Evolutionary conservation across 2,888 invertebrate species (phyloP), one percentile per base, ranked within the genome.

Genomic region (Acrobasis repandana): DNA sequence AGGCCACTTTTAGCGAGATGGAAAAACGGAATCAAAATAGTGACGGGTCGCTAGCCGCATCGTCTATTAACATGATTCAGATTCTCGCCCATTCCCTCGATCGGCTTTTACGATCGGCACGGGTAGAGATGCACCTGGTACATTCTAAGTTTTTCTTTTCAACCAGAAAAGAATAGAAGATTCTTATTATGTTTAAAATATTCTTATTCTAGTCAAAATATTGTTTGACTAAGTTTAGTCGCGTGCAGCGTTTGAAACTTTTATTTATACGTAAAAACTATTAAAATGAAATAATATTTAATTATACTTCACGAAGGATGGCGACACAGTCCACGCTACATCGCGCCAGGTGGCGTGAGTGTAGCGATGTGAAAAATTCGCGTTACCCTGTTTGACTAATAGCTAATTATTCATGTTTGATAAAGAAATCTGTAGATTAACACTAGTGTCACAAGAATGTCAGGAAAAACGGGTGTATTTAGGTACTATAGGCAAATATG

Each of bases 341-440:
- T 70, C 65, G 67, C 72, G 61, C 67, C 63, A 70, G 70, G 61
- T 86, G 71, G 73, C 87, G 87, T 88, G 88, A 84, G 86, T 78
- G 80, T 74, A 70, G 54, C 68, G 76, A 75, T 64, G 70, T 78
- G 82, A 82, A 84, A 83, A 82, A 73, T 77, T 69, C 65, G 65
- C 67, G 56, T 63, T 56, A 49, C 64, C 61, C 54, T 62, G 64
- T 64, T 62, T 59, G 61, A 63, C 63, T 63, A 65, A 67, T 66
- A 63, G 61, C 57, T 61, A 56, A 52, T 49, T 58, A 61, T 65
- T 60, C 56, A 43, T n/a, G 14, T n/a, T 43, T 14, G n/a, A 43
- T 43, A n/a, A 1, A 43, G 43, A 43, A 11, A 43, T 43, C 11
- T 43, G 10, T 0, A 10, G 10, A 11, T 38, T 38, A 14, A 10